These are phyloP conservation scores for Dipodomys spectabilis DNA, from an alignment of 2,113 vertebrate genomes.

Conservation along the genomic window DNA sequence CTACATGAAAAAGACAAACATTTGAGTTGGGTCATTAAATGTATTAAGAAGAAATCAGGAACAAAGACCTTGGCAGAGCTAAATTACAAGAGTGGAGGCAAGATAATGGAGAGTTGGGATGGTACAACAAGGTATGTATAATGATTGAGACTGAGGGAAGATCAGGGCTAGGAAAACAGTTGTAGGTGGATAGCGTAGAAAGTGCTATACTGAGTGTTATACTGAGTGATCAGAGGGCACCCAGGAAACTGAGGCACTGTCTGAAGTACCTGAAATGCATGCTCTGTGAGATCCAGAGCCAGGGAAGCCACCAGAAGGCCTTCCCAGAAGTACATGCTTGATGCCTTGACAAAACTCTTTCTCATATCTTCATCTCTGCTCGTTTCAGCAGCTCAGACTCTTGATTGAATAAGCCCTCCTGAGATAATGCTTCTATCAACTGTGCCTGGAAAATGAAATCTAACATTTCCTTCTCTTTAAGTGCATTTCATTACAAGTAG, in stretches of 20 bases:
- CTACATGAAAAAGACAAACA: neutral
- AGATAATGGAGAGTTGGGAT: fast-evolving
- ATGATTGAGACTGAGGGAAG: neutral
- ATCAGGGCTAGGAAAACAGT: fast-evolving
- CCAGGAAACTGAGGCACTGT: neutral
- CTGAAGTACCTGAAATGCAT: fast-evolving
- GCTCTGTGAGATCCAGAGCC: neutral
- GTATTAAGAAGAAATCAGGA: neutral
- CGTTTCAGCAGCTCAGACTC: constrained; percentile 46
- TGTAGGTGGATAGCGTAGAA: fast-evolving
- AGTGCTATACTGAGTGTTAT: no score
- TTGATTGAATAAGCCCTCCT: constrained; percentile 63
- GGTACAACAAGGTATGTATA: fast-evolving
- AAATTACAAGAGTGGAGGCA: neutral
- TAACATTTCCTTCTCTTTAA: constrained; percentile 70
- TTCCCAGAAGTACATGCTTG: fast-evolving
- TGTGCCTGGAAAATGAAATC: constrained; percentile 72
- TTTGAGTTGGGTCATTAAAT: neutral
- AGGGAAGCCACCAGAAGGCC: neutral
- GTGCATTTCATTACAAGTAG: constrained; percentile 66
- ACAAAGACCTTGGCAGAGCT: neutral
- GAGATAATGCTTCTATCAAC: constrained; percentile 70
- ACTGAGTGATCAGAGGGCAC: neutral
- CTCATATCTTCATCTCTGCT: constrained; percentile 10
- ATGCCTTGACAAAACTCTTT: neutral